phyloP scores from a whole-genome alignment of 2,113 vertebrate genomes.

The Antigone vipio region DNA sequence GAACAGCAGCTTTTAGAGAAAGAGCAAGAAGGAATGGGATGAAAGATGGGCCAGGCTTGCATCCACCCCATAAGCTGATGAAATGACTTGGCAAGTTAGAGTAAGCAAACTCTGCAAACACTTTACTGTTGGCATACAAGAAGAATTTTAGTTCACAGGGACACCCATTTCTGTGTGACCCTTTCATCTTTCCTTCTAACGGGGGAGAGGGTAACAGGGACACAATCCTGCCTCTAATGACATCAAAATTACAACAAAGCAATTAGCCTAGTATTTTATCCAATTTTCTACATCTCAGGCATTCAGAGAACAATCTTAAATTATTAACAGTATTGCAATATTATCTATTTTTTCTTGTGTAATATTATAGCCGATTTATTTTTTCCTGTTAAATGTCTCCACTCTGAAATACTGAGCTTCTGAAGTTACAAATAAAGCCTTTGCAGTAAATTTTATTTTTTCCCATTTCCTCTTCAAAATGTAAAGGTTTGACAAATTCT shows the following conservation, averaged over 20 bases:
- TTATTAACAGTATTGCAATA: not conserved
- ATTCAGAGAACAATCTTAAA: not conserved
- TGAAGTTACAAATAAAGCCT: not conserved
- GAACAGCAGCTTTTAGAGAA: not conserved
- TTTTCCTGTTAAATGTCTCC: not conserved
- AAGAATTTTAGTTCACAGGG: not conserved
- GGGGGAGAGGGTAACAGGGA: not conserved
- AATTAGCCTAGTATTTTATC: not conserved
- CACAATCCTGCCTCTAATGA: not conserved
- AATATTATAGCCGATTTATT: not conserved
- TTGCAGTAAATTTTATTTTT: not conserved
- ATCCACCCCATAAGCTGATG: not conserved
- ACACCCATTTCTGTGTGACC: not conserved
- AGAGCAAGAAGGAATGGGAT: not conserved
- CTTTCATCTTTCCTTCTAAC: not conserved
- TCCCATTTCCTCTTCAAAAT: not conserved
- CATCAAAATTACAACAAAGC: not conserved
- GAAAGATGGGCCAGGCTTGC: not conserved
- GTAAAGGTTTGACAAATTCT: not conserved
- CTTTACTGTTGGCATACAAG: not conserved
- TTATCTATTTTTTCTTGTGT: not conserved
- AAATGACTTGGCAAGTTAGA: not conserved
- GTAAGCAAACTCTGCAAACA: not conserved
- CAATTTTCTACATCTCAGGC: not conserved
- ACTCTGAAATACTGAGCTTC: not conserved